Evolutionary conservation across 2,113 vertebrate species (phyloP).

Genomic region (Gyps fulvus): DNA sequence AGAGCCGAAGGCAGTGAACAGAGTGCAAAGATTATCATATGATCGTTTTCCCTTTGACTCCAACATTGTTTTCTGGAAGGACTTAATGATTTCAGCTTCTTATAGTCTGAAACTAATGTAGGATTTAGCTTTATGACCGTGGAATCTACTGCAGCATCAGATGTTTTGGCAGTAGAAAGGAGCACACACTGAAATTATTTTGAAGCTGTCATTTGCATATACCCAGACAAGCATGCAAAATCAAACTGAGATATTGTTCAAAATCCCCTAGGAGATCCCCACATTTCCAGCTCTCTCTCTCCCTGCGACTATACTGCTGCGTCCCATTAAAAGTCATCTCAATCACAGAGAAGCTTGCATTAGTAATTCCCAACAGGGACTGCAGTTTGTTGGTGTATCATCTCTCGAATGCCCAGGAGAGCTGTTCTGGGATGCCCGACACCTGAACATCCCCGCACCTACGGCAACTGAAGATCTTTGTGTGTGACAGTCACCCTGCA

Average conservation of each 20-base stretch:
- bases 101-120: background rate
- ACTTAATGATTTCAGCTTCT: background rate
- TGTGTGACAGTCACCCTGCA: background rate
- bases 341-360: background rate
- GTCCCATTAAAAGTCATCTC: background rate
- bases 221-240: background rate
- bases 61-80: background rate
- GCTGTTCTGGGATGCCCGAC: background rate
- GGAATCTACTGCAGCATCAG: background rate
- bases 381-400: background rate
- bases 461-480: background rate
- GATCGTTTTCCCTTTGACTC: background rate
- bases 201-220: conserved; percentile 3
- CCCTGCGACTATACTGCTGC: background rate
- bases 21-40: background rate
- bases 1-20: background rate
- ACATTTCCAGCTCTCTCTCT: background rate
- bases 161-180: background rate
- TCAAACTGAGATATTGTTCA: conserved; percentile 4
- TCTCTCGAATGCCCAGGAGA: rapidly evolving
- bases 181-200: background rate
- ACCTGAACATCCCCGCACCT: background rate
- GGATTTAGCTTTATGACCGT: background rate
- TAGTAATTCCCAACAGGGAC: background rate
- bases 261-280: background rate